Conservation (phyloP, 1,140 invertebrate genomes). For the Brachionus asplanchnoidis region DNA sequence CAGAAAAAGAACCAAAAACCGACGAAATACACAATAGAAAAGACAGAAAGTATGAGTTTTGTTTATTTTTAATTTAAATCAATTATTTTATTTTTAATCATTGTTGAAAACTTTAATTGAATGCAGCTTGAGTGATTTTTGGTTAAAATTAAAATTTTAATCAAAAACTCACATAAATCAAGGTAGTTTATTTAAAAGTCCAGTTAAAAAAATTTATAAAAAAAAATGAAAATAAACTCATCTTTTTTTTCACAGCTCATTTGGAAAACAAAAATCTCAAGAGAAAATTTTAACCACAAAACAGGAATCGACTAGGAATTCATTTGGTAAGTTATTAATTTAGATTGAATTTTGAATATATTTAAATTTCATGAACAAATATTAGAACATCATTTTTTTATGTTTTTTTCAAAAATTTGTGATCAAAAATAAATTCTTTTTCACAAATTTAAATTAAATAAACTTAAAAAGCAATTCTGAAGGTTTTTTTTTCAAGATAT, state of each 20-base stretch:
- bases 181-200: background rate
- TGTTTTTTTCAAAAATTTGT: too few species aligned
- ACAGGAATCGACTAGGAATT: background rate
- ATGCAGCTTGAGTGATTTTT: background rate
- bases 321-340: background rate
- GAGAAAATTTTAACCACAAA: background rate
- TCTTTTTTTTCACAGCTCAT: background rate
- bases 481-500: background rate
- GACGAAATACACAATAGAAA: background rate
- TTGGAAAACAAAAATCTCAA: conserved; percentile 11
- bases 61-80: background rate
- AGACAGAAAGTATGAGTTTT: background rate
- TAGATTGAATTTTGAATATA: too few species aligned
- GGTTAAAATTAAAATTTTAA: background rate
- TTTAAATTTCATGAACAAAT: too few species aligned
- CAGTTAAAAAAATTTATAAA: too few species aligned
- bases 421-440: too few species aligned
- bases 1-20: background rate
- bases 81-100: background rate
- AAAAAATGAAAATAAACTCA: too few species aligned
- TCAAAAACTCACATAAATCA: too few species aligned
- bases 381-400: too few species aligned
- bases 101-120: background rate
- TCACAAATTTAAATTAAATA: too few species aligned
- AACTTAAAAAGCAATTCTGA: too few species aligned